Evolutionary conservation across 2,888 invertebrate genomes (phyloP), one percentile per base, ranked within the genome.

Genomic region (Nomada fabriciana): DNA sequence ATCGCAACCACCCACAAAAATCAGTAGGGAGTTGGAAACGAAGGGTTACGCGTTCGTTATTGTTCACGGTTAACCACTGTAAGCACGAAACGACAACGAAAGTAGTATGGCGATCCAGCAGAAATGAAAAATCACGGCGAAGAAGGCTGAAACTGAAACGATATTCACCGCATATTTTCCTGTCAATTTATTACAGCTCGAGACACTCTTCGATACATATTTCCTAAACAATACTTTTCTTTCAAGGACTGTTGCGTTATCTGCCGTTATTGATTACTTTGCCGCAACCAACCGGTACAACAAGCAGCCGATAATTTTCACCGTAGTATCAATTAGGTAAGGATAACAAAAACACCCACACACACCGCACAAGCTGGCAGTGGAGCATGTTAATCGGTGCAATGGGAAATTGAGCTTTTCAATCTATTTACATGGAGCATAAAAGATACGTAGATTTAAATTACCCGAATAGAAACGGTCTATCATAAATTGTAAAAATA

Each of bases 1-100:
- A 80, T 83, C 79, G 68, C 89, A 80, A 79, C 70, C 85, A 75
- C 82, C 80, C 29, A 72, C 72, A 53, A 64, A 71, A 78, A 77
- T 88, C 81, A 52, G 53, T 55, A 80, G 79, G 73, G 47, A 18
- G 67, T 4, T 4, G 52, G 25, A 9, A 42, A 4, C 29, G 59
- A 25, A 25, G 43, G 43, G 72, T 80, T 65, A 43, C 60, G 42
- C 63, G 65, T 59, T 25, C 43, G 9, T 23, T 20, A 77, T 5
- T 64, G 25, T 57, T 29, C n/a, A 20, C 60, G 47, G 20, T 43
- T 52, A 63, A 80, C 36, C 50, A 20, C 15, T 57, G 42, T 7
- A 23, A 73, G 20, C 29, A 13, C 9, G 23, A 61, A 43, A 61
- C 67, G 61, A 43, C 68, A 60, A 65, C 59, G 25, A 71, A 25